Evolutionary conservation across 1,140 invertebrate genomes (phyloP).

Genomic region (Drosophila seguyi): DNA sequence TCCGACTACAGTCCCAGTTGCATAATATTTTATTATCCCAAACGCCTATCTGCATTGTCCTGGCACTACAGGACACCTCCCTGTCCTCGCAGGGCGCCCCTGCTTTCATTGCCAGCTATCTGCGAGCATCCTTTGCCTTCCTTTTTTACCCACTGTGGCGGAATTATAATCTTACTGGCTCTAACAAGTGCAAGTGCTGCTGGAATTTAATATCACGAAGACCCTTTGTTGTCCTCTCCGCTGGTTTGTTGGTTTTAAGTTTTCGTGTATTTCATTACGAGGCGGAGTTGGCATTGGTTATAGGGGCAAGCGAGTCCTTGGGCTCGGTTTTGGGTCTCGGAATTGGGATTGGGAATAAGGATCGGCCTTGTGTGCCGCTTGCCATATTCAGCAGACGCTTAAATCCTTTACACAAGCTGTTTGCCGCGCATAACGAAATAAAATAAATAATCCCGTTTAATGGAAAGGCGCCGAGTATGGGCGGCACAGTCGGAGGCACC

Average conservation of each 20-base stretch:
- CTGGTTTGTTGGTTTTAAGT: conserved; percentile 67
- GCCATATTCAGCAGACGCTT: conserved; percentile 65
- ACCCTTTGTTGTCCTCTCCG: conserved; percentile 50
- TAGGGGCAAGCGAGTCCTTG: background rate
- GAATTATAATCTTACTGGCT: conserved; percentile 57
- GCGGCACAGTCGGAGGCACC: conserved; percentile 23
- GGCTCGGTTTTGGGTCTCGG: background rate
- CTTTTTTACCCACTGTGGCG: conserved; percentile 32
- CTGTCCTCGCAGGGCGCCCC: conserved; percentile 1
- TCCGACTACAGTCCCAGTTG: conserved; percentile 54
- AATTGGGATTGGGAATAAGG: conserved; percentile 31
- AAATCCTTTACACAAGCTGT: conserved; percentile 81
- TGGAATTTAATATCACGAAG: conserved; percentile 65
- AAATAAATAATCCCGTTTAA: conserved; percentile 82
- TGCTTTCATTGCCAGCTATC: conserved; percentile 34
- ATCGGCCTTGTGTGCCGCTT: conserved; percentile 34
- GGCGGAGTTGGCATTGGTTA: conserved; percentile 20
- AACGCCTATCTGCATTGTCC: conserved; percentile 53
- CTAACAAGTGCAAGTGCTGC: conserved; percentile 70
- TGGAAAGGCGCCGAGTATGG: conserved; percentile 52
- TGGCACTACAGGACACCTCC: conserved; percentile 22
- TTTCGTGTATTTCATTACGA: conserved; percentile 70
- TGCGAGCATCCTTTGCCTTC: conserved; percentile 20
- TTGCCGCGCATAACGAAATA: conserved; percentile 80
- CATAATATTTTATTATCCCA: conserved; percentile 76